phyloP scores from a whole-genome alignment of 2,888 invertebrate genomes.

The Uloborus plumipes region DNA sequence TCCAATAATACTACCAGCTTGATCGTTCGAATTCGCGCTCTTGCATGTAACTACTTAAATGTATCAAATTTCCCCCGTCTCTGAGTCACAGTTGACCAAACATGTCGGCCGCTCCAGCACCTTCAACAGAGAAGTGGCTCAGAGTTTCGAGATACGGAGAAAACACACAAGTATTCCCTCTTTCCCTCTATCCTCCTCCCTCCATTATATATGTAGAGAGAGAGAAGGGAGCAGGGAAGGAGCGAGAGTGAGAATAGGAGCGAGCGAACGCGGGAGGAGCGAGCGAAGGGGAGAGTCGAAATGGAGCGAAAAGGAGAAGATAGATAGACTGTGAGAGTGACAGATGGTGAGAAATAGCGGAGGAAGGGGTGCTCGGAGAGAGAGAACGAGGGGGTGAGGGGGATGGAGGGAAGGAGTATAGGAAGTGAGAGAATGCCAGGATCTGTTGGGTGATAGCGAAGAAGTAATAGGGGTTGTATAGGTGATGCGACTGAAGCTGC shows the following conservation, averaged over 20 bases:
- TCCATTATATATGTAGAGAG: constrained; percentile 38
- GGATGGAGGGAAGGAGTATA: neutral
- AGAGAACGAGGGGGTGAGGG: constrained; percentile 16
- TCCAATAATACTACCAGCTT: no score
- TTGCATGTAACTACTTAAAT: no score
- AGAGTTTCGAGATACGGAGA: no score
- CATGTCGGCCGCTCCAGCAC: no score
- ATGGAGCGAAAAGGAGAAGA: constrained; percentile 38
- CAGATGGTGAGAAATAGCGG: constrained; percentile 40
- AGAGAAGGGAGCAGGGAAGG: neutral
- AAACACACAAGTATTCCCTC: no score
- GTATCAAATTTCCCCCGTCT: no score
- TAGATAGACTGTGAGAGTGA: constrained; percentile 58
- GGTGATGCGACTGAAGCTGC: no score
- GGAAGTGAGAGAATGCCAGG: constrained; percentile 35
- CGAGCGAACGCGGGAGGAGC: constrained; percentile 21
- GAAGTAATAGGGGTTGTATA: no score
- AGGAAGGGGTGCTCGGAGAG: constrained; percentile 6
- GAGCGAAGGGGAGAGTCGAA: constrained; percentile 30
- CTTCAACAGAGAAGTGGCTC: no score
- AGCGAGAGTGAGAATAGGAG: constrained; percentile 15
- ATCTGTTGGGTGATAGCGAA: constrained; percentile 43
- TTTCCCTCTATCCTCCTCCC: constrained; percentile 1
- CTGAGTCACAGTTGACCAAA: no score
- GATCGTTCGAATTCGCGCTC: no score